Evolutionary conservation across 1,140 invertebrate genomes (phyloP).

Genomic region (Brachionus angularis): DNA sequence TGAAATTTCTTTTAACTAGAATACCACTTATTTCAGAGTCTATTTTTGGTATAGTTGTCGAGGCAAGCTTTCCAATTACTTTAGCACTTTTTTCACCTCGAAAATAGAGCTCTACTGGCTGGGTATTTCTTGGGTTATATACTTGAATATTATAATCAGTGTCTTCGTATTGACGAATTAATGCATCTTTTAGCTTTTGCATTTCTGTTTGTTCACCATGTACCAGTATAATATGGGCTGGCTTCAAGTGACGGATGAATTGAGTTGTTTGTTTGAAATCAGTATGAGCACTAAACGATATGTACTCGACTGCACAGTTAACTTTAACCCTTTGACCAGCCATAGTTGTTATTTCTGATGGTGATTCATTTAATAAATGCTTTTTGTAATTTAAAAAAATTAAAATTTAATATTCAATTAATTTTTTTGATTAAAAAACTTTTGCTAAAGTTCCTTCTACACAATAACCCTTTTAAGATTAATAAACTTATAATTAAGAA

Average conservation of each 20-base stretch:
- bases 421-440: too few relatives aligned
- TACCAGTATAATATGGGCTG: conserved; percentile 91
- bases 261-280: conserved; percentile 98
- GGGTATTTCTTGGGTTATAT: conserved; percentile 92
- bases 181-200: conserved; percentile 84
- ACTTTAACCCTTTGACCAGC: conserved; percentile 88
- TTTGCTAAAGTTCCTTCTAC: conserved; percentile 98
- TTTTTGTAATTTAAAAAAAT: background rate
- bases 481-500: background rate
- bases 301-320: conserved; percentile 91
- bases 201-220: conserved; percentile 99
- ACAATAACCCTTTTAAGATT: conserved; percentile 82
- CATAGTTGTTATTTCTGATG: conserved; percentile 92
- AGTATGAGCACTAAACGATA: conserved; percentile 97
- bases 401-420: conserved; percentile 20
- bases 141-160: conserved; percentile 79
- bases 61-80: conserved; percentile 82
- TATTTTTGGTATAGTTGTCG: conserved; percentile 72
- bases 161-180: conserved; percentile 89
- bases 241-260: conserved; percentile 87
- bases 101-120: conserved; percentile 85
- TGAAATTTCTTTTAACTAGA: conserved; percentile 94
- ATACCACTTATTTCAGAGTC: conserved; percentile 77
- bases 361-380: conserved; percentile 54
- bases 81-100: conserved; percentile 93